Conservation (phyloP, 2,888 invertebrate species). For the Ptychoptera albimana region DNA sequence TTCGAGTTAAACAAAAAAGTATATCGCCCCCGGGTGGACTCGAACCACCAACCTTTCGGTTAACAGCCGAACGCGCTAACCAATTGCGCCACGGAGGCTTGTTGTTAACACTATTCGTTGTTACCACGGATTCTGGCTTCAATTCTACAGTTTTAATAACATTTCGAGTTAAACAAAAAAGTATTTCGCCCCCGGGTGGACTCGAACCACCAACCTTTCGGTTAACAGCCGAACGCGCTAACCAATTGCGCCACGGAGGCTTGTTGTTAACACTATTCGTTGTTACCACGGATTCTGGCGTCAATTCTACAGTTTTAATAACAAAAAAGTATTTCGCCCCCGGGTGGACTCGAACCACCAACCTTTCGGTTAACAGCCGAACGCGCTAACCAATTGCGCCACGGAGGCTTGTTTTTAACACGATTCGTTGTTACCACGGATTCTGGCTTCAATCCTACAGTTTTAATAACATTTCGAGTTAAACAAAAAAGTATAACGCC, state of each 20-base stretch:
- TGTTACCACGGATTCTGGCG: too few relatives aligned
- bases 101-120: too few relatives aligned
- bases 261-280: neutral
- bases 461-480: too few relatives aligned
- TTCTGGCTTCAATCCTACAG: too few relatives aligned
- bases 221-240: slow-evolving; percentile 6
- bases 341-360: slow-evolving; percentile 6
- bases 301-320: too few relatives aligned
- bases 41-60: slow-evolving; percentile 6
- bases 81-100: slow-evolving; percentile 6
- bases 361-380: slow-evolving; percentile 6
- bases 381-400: slow-evolving; percentile 6
- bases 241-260: slow-evolving; percentile 6
- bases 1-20: too few relatives aligned
- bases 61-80: slow-evolving; percentile 6
- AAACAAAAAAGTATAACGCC: too few relatives aligned
- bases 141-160: too few relatives aligned
- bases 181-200: slow-evolving; percentile 4
- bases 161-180: too few relatives aligned
- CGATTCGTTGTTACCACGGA: too few relatives aligned
- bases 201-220: slow-evolving; percentile 6
- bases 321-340: slow-evolving; percentile 1
- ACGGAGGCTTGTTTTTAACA: slow-evolving; percentile 1
- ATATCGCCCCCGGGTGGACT: slow-evolving; percentile 4
- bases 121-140: too few relatives aligned